phyloP scores from a whole-genome alignment of 2,797 vertebrate species.

The Hemitrygon akajei region DNA sequence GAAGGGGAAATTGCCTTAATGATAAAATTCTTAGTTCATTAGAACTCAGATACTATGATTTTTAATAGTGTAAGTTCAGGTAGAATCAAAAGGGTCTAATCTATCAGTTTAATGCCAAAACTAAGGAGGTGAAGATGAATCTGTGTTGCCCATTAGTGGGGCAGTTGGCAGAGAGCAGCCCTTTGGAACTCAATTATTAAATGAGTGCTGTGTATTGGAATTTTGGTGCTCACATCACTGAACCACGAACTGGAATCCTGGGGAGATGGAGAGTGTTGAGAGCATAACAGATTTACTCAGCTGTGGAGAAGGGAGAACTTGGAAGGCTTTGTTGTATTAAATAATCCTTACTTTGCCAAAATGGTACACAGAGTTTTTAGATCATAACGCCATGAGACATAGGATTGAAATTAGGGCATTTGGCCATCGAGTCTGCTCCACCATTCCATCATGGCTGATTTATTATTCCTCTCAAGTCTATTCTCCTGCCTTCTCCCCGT shows the following conservation, averaged over 20 bases:
- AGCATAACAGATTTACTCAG: not conserved
- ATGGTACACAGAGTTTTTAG: not conserved
- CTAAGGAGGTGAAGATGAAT: not conserved
- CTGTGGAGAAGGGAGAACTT: too few relatives aligned
- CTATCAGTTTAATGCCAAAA: not conserved
- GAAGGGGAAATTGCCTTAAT: not conserved
- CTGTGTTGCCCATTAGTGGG: not conserved
- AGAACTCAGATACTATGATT: not conserved
- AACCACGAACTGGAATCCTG: not conserved
- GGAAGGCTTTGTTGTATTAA: not conserved
- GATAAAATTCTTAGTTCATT: not conserved
- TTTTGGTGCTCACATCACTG: too few relatives aligned
- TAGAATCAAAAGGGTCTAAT: not conserved
- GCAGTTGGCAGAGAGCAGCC: not conserved
- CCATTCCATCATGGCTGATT: too few relatives aligned
- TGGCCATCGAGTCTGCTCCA: too few relatives aligned
- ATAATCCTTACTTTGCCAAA: not conserved
- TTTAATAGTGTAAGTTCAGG: not conserved
- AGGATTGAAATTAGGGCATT: too few relatives aligned
- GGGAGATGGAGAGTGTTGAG: not conserved
- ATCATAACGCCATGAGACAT: too few relatives aligned
- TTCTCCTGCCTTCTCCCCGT: too few relatives aligned
- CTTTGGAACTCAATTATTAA: not conserved
- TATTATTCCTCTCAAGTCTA: too few relatives aligned
- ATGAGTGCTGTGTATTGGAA: too few relatives aligned